phyloP scores from a whole-genome alignment of 2,113 vertebrate species.

The Tapirus terrestris region DNA sequence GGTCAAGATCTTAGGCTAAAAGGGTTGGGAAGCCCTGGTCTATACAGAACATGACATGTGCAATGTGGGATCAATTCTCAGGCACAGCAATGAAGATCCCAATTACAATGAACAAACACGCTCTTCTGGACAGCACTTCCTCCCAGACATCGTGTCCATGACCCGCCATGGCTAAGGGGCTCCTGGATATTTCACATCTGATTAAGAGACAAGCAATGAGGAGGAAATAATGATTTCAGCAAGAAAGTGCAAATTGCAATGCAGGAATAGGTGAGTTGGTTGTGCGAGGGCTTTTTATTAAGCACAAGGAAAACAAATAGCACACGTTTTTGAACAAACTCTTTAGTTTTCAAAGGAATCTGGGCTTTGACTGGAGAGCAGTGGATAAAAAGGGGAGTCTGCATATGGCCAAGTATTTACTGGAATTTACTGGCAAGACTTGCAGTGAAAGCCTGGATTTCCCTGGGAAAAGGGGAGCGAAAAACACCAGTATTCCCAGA shows the following conservation, averaged over 20 bases:
- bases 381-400: neutral
- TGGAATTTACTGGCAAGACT: conserved; percentile 16
- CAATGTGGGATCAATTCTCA: neutral
- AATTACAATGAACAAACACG: neutral
- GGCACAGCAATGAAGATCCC: neutral
- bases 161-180: neutral
- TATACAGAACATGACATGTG: neutral
- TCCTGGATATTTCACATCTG: neutral
- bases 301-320: conserved; percentile 52
- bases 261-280: neutral
- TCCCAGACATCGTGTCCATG: neutral
- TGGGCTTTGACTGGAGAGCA: neutral
- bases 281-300: neutral
- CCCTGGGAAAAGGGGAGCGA: conserved; percentile 24
- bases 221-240: neutral
- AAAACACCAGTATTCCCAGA: neutral
- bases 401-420: neutral
- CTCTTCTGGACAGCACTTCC: neutral
- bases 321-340: neutral
- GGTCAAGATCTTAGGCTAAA: neutral
- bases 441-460: neutral
- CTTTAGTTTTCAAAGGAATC: conserved; percentile 57
- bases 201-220: neutral
- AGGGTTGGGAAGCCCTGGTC: neutral
- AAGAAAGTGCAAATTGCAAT: neutral